phyloP scores from a whole-genome alignment of 2,888 invertebrate genomes.

The Lordiphosa andalusiaca region DNA sequence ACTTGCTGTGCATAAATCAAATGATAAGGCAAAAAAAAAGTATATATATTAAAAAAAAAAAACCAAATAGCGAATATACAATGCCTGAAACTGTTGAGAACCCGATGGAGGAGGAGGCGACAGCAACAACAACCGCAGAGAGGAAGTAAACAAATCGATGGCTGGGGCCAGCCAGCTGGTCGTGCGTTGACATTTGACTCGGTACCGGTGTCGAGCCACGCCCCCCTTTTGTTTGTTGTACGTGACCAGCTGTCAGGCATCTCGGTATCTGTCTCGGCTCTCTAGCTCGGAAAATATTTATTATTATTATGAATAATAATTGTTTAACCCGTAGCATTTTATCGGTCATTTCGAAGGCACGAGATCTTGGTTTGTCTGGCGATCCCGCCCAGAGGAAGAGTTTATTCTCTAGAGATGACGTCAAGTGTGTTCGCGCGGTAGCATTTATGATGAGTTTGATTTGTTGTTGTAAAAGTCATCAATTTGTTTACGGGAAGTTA shows the following conservation, averaged over 20 bases:
- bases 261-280: conserved; percentile 22
- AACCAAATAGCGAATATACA: neutral
- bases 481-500: conserved; percentile 10
- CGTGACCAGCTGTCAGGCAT: conserved; percentile 33
- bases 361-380: conserved; percentile 61
- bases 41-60: conserved; percentile 2
- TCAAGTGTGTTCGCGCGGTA: conserved; percentile 24
- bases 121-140: neutral
- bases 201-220: conserved; percentile 36
- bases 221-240: conserved; percentile 28
- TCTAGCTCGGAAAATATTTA: conserved; percentile 2
- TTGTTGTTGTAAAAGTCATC: conserved; percentile 13
- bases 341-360: conserved; percentile 58
- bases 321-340: conserved; percentile 30
- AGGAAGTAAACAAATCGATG: conserved; percentile 10
- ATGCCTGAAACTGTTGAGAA: conserved; percentile 19
- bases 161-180: conserved; percentile 22
- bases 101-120: neutral
- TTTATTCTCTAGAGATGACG: conserved; percentile 11
- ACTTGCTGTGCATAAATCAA: conserved; percentile 54
- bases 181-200: conserved; percentile 71
- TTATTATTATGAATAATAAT: conserved; percentile 28
- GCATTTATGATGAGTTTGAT: conserved; percentile 27
- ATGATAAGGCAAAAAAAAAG: conserved; percentile 43
- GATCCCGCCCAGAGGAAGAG: conserved; percentile 21